Base-by-base conservation (phyloP, 2,888 invertebrate species). In the Drosophila mayaguana region DNA sequence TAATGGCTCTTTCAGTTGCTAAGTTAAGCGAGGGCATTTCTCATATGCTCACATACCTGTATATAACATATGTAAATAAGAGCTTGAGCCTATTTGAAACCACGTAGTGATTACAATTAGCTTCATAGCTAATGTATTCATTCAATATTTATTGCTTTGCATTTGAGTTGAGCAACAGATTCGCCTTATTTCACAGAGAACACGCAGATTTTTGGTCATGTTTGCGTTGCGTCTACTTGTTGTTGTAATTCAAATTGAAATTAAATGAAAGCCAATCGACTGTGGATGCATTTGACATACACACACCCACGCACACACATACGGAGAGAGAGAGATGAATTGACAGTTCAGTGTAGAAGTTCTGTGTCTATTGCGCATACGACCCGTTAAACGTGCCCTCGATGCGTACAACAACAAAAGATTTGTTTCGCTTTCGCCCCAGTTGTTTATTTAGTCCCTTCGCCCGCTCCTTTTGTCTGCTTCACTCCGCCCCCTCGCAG, bases 371-470 rank as follows among this genome's bases (percentile, higher is more conserved):
- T 75, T 63, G 60, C 68, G 80, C 45, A 78, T 79, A 79, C 78
- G 78, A 61, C 51, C 45, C 67, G 78, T 78, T 78, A 32, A 16
- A 22, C 43, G 18, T 25, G 28, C 36, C 7, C 16, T 45, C 40
- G 25, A 42, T 43, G n/a, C 54, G 45, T 3, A 42, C 9, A 51
- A 32, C 51, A 53, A 56, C 55, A 72, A 65, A 71, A 64, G 71
- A 78, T 79, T 79, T 79, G 80, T 63, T 75, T 65, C 80, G 63
- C 76, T 72, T 65, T 61, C 56, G 46, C 63, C 60, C 45, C 57
- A 70, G 18, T 46, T 53, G 63, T 60, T 60, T 62, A 62, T 45
- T 56, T 40, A 40, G 53, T 36, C 34, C 36, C n/a, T 2, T 4
- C 36, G 1, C 14, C 11, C 32, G 32, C 8, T 32, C 3, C 32